Base-by-base conservation (phyloP, 2,888 invertebrate genomes). In the Chamaedrilus cognettii region DNA sequence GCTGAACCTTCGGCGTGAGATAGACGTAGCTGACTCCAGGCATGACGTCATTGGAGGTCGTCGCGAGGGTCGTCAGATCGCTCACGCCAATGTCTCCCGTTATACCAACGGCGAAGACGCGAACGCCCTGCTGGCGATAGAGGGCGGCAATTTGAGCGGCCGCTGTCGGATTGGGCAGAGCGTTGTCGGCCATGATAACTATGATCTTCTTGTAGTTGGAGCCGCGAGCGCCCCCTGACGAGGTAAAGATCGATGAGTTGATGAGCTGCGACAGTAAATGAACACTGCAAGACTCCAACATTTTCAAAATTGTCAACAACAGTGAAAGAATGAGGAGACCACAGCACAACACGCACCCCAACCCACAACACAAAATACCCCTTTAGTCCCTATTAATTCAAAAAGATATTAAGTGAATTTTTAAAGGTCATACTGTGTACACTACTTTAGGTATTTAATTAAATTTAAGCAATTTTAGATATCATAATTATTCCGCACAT, bases 41-140 rank as follows among this genome's bases (percentile, higher is more conserved):
- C 15, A 68, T 35, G 33, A 58, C 59, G 56, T 68, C 64, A 23
- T 49, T 34, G 3, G 32, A 26, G 26, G 26, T 32, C 23, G 60
- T 51, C 15, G 58, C 60, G 4, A 68, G 58, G 11, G 52, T 33
- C 2, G 60, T 32, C 5, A 68, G 57, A 32, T 60, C 35, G 19
- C 7, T n/a, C 4, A 65, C n/a, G 2, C 50, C 59, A 15, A 60
- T 31, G 15, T 30, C 4, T 23, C 56, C 64, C 1, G 42, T 64
- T 11, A 60, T 55, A 26, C 64, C 64, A 1, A 68, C 49, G 28
- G 68, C 60, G 4, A 68, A 23, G 3, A 68, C 34, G 15, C 64
- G 26, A n/a, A 64, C 30, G 0, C 60, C 61, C 3, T 35, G 11
- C 7, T 30, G 28, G n/a, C 35, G 30, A 19, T 64, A 51, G 4